phyloP scores from a whole-genome alignment of 2,888 invertebrate species.

The Polyploca ridens region DNA sequence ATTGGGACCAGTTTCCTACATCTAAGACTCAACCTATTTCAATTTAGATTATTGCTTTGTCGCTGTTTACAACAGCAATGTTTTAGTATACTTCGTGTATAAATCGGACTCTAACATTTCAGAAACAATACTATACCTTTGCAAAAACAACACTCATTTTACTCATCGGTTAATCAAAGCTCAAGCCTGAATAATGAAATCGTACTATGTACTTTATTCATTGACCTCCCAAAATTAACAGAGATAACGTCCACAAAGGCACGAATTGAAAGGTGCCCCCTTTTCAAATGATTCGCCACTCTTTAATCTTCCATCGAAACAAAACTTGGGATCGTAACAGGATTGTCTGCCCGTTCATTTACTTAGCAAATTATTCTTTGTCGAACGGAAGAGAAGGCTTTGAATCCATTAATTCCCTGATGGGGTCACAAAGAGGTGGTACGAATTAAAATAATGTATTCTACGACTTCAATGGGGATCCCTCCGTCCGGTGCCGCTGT shows the following conservation, averaged over 20 bases:
- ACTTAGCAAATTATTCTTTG: slow-evolving; percentile 85
- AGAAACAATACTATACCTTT: neutral
- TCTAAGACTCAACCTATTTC: slow-evolving; percentile 72
- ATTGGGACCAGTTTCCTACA: slow-evolving; percentile 60
- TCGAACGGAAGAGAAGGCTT: slow-evolving; percentile 82
- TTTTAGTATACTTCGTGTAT: slow-evolving; percentile 9
- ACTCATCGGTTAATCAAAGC: slow-evolving; percentile 56
- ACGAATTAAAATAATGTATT: slow-evolving; percentile 84
- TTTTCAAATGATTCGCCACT: slow-evolving; percentile 73
- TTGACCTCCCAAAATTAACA: slow-evolving; percentile 78
- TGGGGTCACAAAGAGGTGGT: slow-evolving; percentile 83
- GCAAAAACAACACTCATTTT: slow-evolving; percentile 12
- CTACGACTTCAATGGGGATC: slow-evolving; percentile 80
- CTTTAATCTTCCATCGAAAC: slow-evolving; percentile 83
- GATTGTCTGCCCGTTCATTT: slow-evolving; percentile 83
- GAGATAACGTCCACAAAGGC: slow-evolving; percentile 77
- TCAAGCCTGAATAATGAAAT: slow-evolving; percentile 70
- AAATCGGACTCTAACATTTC: slow-evolving; percentile 6
- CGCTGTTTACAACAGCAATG: slow-evolving; percentile 23
- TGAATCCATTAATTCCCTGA: slow-evolving; percentile 83
- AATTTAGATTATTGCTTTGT: slow-evolving; percentile 76
- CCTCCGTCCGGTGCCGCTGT: slow-evolving; percentile 79
- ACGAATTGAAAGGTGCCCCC: slow-evolving; percentile 69
- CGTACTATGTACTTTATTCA: slow-evolving; percentile 70
- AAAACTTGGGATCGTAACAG: slow-evolving; percentile 78